Evolutionary conservation across 2,797 vertebrate species (phyloP).

Genomic region (Semaprochilodus insignis): DNA sequence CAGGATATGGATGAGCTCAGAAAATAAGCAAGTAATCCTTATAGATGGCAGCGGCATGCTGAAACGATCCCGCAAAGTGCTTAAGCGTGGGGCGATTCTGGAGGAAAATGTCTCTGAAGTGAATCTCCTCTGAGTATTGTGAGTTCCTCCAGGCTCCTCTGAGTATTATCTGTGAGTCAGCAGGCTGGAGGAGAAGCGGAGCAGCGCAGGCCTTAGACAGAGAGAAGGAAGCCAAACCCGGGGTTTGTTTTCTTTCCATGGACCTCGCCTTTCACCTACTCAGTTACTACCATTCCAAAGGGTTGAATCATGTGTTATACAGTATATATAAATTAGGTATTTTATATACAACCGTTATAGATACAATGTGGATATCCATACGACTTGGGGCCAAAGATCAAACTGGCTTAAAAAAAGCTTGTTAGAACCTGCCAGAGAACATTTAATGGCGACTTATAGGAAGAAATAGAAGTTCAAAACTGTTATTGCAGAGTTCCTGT

Average conservation of each 20-base stretch:
- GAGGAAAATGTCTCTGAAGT: background rate
- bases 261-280: background rate
- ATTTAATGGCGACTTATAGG: too few relatives aligned
- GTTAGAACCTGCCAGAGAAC: too few relatives aligned
- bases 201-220: conserved; percentile 21
- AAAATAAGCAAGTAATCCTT: background rate
- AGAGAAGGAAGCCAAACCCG: conserved; percentile 21
- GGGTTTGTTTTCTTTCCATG: conserved; percentile 7
- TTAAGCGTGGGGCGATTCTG: background rate
- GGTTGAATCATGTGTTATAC: background rate
- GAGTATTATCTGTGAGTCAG: conserved; percentile 18
- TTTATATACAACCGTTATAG: too few relatives aligned
- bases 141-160: background rate
- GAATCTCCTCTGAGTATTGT: conserved; percentile 23
- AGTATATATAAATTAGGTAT: too few relatives aligned
- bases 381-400: too few relatives aligned
- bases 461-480: background rate
- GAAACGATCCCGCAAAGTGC: background rate
- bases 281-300: background rate
- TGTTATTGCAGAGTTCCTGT: background rate
- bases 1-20: background rate
- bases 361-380: too few relatives aligned
- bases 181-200: conserved; percentile 6
- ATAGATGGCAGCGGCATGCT: background rate
- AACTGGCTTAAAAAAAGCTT: too few relatives aligned